Evolutionary conservation across 2,888 invertebrate genomes (phyloP), one percentile per base, ranked within the genome.

Genomic region (Phragmatobia fuliginosa): DNA sequence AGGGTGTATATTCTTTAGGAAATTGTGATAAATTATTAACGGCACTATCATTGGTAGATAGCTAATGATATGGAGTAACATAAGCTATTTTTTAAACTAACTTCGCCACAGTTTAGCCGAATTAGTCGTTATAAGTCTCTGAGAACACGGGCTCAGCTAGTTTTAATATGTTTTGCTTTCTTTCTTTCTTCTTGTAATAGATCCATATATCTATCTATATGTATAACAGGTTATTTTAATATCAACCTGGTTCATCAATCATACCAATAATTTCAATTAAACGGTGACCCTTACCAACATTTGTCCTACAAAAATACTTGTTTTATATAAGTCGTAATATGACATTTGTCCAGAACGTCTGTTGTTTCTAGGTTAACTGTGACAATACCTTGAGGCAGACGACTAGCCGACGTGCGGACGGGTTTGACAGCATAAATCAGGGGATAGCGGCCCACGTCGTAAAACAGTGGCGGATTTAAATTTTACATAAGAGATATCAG

Each of bases 291-390:
- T 66, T 62, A 56, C 70, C 59, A 52, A 63, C 49, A 58, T 66
- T 67, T 73, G 63, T 56, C 56, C 73, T 59, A 71, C 68, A 66
- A 73, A 72, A 68, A 69, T 59, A 74, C 72, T 70, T 65, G 72
- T 71, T 75, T 66, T 64, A 68, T 62, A 64, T 33, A 31, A 64
- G 62, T 63, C 38, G 67, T n/a, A 59, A 67, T 56, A 69, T 59
- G 62, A 73, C 64, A 71, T 71, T 79, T 76, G 72, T 77, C 67
- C 67, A 73, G 67, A 73, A 77, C 70, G 79, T 78, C 72, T 82
- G 60, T 72, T 73, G 79, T 85, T 85, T 84, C 80, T 87, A 77
- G 85, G 86, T 83, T 85, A 86, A 81, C 82, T 78, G 81, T 80
- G 80, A 84, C 87, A 86, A 85, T 85, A 83, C 80, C 83, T 82